These are phyloP conservation scores for Odontesthes bonariensis DNA, from an alignment of 2,113 vertebrate genomes.

Conservation along the genomic window DNA sequence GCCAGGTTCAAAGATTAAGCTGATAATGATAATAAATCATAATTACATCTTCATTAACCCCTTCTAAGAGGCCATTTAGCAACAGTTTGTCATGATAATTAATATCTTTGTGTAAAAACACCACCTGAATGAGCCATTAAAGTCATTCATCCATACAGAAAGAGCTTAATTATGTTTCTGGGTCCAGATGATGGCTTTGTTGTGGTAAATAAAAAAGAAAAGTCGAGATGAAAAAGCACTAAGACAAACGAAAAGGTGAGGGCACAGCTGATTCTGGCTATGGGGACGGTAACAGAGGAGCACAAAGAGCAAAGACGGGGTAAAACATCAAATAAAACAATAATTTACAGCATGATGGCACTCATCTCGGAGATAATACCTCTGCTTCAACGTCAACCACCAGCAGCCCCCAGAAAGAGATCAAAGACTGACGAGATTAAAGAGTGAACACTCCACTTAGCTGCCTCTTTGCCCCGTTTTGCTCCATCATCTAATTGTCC, in stretches of 20 bases:
- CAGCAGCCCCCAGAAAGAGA: slow-evolving; percentile 62
- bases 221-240: background rate
- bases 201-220: slow-evolving; percentile 46
- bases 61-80: slow-evolving; percentile 49
- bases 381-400: slow-evolving; percentile 40
- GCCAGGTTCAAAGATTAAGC: slow-evolving; percentile 32
- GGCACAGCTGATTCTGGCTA: slow-evolving; percentile 4
- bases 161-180: slow-evolving; percentile 45
- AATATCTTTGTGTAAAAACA: slow-evolving; percentile 50
- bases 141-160: slow-evolving; percentile 48
- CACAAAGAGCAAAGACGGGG: slow-evolving; percentile 5
- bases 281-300: background rate
- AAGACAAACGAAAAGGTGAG: background rate
- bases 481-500: slow-evolving; percentile 58
- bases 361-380: slow-evolving; percentile 45
- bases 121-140: slow-evolving; percentile 54
- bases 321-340: slow-evolving; percentile 18
- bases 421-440: slow-evolving; percentile 70
- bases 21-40: slow-evolving; percentile 49
- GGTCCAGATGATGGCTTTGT: slow-evolving; percentile 43
- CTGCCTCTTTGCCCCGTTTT: slow-evolving; percentile 52
- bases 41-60: slow-evolving; percentile 57
- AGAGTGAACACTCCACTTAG: slow-evolving; percentile 61
- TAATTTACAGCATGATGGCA: slow-evolving; percentile 34
- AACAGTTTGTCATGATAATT: slow-evolving; percentile 37